Evolutionary conservation across 2,113 vertebrate genomes (phyloP), one percentile per base, ranked within the genome.

Genomic region (Pampusana beccarii): DNA sequence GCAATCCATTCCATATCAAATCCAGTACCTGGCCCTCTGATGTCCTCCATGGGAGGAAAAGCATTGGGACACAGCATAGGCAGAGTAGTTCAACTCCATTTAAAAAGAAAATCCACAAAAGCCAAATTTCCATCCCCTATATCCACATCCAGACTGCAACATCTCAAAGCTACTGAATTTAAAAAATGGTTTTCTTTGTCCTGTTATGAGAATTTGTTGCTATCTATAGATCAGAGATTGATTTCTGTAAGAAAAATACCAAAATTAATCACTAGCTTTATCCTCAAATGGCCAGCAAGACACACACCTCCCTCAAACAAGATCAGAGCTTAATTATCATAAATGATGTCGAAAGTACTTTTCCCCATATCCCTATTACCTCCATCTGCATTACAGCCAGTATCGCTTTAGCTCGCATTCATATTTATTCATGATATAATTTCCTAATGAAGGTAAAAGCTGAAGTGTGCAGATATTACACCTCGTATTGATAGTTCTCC

Each of bases 361-460:
- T 83, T 80, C 61, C 9, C 90, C 38, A 9, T 36, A 3, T 36
- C 58, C 72, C 81, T 34, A 21, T 73, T 73, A 90, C 53, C 92
- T 73, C 28, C 33, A 3, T 57, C 85, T 90, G 89, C 80, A 69
- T 82, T 73, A 34, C n/a, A 50, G 74, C 20, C 79, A 48, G 81
- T 13, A 57, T 14, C 36, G 2, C 29, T 69, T 62, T 18, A 70
- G 67, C 64, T 46, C 33, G 25, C 17, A 17, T 83, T 83, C 48
- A 11, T 67, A 48, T 80, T 94, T 90, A 90, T 92, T 88, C 89
- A 82, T 70, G 46, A 61, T 38, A 61, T 9, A 44, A 74, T 86
- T 92, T 44, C 86, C 88, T 25, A 95, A 58, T 84, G 60, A 84
- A 90, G 40, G 69, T n/a, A 80, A 94, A 83, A 92, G 87, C 75